Percentiles rank a stretch among this genome's conserved stretches.
Conservation (phyloP, 2,797 vertebrate species). For the Epinephelus malabaricus region DNA sequence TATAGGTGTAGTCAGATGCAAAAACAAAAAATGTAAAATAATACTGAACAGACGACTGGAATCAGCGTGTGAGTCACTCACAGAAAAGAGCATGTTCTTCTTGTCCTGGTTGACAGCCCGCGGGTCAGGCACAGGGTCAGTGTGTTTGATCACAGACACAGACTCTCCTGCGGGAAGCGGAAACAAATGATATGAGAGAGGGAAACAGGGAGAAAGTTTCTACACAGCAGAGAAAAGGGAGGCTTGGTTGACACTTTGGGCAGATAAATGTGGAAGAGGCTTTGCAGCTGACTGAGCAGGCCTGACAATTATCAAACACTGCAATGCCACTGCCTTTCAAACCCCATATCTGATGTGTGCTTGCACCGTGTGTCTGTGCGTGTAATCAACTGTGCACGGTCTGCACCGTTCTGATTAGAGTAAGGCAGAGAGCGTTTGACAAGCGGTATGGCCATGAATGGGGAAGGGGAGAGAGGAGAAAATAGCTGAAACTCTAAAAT, state of each 20-base stretch:
- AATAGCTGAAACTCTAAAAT: conserved; percentile 79
- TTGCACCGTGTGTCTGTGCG: conserved; percentile 12
- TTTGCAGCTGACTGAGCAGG: conserved; percentile 57
- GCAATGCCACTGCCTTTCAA: conserved; percentile 48
- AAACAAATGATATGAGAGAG: conserved; percentile 23
- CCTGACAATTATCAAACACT: conserved; percentile 59
- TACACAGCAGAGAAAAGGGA: conserved; percentile 25
- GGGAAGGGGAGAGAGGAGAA: conserved; percentile 60
- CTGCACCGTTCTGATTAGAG: conserved; percentile 50
- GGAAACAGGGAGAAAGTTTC: conserved; percentile 20
- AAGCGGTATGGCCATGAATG: conserved; percentile 77
- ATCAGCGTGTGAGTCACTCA: conserved; percentile 82
- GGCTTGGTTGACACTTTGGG: conserved; percentile 46
- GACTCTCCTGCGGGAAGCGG: conserved; percentile 90
- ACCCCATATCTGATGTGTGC: conserved; percentile 42
- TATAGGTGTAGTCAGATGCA: not conserved
- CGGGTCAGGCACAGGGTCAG: conserved; percentile 97
- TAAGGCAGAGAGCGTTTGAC: conserved; percentile 55
- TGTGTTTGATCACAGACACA: conserved; percentile 99
- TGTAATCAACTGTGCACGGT: conserved; percentile 59
- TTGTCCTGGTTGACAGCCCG: conserved; percentile 99
- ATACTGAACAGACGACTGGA: conserved; percentile 6
- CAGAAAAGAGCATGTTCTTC: conserved; percentile 99
- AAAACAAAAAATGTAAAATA: conserved; percentile 3
- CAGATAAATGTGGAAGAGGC: conserved; percentile 35